A percentile compares a stretch with the other conserved stretches of the same genome.
These are phyloP conservation scores for Bufo gargarizans DNA, from an alignment of 2,113 vertebrate species.

Conservation along the genomic window DNA sequence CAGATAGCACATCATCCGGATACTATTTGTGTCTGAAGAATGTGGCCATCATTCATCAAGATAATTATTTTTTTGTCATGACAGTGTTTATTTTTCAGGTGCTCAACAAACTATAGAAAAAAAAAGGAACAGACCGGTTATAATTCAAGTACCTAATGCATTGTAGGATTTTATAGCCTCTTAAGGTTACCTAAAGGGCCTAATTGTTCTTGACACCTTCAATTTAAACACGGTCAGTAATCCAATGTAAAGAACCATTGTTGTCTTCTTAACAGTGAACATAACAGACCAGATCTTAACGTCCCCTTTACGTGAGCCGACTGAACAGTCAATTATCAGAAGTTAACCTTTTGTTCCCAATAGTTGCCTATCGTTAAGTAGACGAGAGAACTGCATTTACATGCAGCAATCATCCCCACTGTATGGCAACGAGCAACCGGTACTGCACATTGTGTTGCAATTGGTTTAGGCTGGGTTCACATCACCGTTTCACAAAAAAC, in stretches of 20 bases:
- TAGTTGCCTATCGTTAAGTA: too few species aligned
- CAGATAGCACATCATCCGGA: background rate
- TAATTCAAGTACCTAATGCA: background rate
- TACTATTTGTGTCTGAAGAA: too few species aligned
- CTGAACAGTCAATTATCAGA: too few species aligned
- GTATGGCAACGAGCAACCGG: too few species aligned
- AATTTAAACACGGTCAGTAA: background rate
- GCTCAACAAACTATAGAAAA: background rate
- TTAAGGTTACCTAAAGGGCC: background rate
- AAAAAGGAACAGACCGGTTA: background rate
- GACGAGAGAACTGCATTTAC: too few species aligned
- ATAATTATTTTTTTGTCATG: background rate
- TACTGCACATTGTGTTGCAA: too few species aligned
- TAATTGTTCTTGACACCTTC: background rate
- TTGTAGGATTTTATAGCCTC: background rate
- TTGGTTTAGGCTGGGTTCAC: too few species aligned
- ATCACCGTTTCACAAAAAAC: too few species aligned
- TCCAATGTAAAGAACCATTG: constrained; percentile 5
- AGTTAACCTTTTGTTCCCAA: too few species aligned
- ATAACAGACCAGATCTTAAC: background rate
- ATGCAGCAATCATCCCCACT: too few species aligned
- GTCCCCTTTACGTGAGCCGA: too few species aligned
- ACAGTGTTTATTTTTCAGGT: background rate
- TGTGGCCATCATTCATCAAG: too few species aligned
- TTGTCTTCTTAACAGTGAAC: background rate